These are phyloP conservation scores for Drosophila subquinaria DNA, from an alignment of 2,888 invertebrate genomes.

Conservation along the genomic window DNA sequence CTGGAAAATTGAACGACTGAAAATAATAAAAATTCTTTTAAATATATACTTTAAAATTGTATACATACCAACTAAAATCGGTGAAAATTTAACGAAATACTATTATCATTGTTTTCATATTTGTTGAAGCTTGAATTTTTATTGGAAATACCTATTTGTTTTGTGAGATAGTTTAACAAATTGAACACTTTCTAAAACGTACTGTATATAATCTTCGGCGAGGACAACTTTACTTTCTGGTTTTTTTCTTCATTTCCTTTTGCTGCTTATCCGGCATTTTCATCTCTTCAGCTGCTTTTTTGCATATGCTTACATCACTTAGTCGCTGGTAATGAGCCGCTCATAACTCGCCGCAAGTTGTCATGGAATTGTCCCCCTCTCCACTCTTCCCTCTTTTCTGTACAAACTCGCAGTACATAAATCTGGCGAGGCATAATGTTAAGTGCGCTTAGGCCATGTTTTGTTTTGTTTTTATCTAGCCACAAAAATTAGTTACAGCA, in stretches of 20 bases:
- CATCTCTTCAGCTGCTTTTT: conserved; percentile 22
- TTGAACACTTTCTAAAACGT: not conserved
- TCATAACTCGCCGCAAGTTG: conserved; percentile 37
- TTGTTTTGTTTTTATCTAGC: conserved; percentile 28
- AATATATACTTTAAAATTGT: not conserved
- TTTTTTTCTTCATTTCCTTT: conserved; percentile 2
- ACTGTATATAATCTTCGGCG: not conserved
- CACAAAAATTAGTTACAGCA: conserved; percentile 73
- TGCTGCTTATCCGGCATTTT: conserved; percentile 32
- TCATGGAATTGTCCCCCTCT: conserved; percentile 20
- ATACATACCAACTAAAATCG: too few relatives aligned
- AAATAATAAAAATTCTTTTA: not conserved
- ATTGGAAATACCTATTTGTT: not conserved
- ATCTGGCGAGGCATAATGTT: conserved; percentile 41
- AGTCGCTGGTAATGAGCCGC: conserved; percentile 65
- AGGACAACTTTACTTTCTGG: not conserved
- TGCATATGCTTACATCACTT: conserved; percentile 69
- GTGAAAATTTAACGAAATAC: too few relatives aligned
- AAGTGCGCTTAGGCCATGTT: conserved; percentile 38
- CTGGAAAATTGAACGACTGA: too few relatives aligned
- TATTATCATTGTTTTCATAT: not conserved
- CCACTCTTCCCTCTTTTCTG: too few relatives aligned
- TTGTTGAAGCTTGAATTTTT: not conserved
- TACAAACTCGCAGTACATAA: conserved; percentile 39
- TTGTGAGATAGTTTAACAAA: not conserved